Conservation (phyloP, 1,140 invertebrate genomes). For the Galendromus occidentalis region DNA sequence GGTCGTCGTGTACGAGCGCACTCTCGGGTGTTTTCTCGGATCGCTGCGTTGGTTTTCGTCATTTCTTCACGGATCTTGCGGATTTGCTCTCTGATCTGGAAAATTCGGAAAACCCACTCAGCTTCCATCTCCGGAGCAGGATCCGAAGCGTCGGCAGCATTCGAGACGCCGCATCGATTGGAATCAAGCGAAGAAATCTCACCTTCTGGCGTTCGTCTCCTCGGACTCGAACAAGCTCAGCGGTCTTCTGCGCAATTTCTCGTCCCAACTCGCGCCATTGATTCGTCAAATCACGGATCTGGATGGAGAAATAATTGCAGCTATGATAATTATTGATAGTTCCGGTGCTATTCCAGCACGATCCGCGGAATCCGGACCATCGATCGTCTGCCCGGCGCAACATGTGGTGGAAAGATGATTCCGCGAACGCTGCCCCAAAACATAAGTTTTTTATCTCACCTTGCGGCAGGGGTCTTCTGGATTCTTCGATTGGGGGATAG, state of each 20-base stretch:
- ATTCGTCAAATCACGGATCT: neutral
- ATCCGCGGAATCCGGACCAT: neutral
- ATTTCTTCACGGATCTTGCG: conserved; percentile 3
- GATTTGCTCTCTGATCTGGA: neutral
- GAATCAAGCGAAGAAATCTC: neutral
- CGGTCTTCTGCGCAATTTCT: neutral
- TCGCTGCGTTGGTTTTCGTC: neutral
- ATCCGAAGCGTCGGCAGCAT: too few relatives aligned
- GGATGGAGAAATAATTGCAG: neutral
- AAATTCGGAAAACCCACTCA: neutral
- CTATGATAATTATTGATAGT: neutral
- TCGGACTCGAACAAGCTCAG: conserved; percentile 6
- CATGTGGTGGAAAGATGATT: neutral
- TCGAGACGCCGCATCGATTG: neutral
- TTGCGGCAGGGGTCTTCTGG: neutral
- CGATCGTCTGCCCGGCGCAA: neutral
- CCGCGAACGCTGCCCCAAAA: neutral
- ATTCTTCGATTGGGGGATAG: neutral
- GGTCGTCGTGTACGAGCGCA: neutral
- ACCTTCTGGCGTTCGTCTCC: conserved; percentile 7
- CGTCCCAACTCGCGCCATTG: neutral
- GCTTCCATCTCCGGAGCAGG: too few relatives aligned
- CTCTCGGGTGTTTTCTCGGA: conserved; percentile 5
- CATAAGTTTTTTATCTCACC: neutral
- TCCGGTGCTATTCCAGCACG: neutral